A percentile compares a stretch with the other conserved stretches of the same genome.
These are phyloP conservation scores for Anorthoa munda DNA, from an alignment of 2,888 invertebrate species.

Conservation along the genomic window DNA sequence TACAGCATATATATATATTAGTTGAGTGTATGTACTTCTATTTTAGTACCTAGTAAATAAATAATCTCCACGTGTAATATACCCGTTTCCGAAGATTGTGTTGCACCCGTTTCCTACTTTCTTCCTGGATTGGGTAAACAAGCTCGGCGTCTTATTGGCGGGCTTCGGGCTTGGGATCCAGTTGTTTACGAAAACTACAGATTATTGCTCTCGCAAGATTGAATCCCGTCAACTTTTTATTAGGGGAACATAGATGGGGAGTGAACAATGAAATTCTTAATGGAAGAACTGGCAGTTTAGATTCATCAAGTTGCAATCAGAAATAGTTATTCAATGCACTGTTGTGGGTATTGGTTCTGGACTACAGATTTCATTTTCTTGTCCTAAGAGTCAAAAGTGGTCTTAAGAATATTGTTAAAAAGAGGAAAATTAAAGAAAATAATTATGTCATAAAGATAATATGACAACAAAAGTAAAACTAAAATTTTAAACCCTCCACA, in stretches of 20 bases:
- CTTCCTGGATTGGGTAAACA: constrained; percentile 24
- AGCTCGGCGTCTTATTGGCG: constrained; percentile 61
- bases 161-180: constrained; percentile 12
- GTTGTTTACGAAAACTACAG: constrained; percentile 64
- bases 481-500: not conserved
- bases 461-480: not conserved
- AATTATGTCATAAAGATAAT: not conserved
- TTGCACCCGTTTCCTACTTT: constrained; percentile 16
- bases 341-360: accelerated
- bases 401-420: not conserved
- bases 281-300: not conserved
- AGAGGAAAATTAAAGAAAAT: not conserved
- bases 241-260: constrained; percentile 39
- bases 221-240: constrained; percentile 52
- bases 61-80: not conserved
- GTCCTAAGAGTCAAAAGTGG: not conserved
- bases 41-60: not conserved
- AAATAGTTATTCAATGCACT: not conserved
- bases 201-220: constrained; percentile 54
- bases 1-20: not conserved
- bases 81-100: constrained; percentile 2
- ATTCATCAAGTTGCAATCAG: not conserved
- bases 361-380: not conserved
- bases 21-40: not conserved
- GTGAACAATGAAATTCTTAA: constrained; percentile 3